Conservation (phyloP, 2,113 vertebrate genomes). For the Brachypodius melanocephalos region DNA sequence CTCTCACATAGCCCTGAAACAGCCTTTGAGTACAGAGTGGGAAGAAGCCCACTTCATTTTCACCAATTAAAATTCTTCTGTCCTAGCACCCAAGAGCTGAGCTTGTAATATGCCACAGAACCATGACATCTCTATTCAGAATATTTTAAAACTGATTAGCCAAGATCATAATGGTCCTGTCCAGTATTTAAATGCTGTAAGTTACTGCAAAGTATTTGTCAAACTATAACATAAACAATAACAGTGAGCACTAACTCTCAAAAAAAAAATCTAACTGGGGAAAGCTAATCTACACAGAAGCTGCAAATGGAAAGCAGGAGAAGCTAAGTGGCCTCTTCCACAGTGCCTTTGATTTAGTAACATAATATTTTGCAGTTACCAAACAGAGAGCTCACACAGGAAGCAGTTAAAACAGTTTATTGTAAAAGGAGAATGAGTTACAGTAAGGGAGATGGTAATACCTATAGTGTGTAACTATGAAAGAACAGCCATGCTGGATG, state of each 20-base stretch:
- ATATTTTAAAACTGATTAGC: background rate
- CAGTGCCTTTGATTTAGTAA: background rate
- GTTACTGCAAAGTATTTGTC: background rate
- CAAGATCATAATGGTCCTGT: fast-evolving
- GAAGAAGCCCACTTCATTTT: background rate
- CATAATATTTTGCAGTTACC: background rate
- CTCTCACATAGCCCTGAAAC: background rate
- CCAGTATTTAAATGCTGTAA: background rate
- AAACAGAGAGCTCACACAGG: background rate
- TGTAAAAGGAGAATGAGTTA: background rate
- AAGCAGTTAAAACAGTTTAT: background rate
- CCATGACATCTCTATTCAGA: background rate
- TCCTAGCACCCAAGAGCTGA: background rate
- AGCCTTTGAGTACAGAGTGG: background rate
- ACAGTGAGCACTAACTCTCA: background rate
- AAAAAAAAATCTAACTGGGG: background rate
- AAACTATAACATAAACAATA: background rate
- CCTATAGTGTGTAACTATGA: background rate
- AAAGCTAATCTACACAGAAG: background rate
- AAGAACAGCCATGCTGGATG: background rate
- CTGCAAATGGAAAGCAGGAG: background rate
- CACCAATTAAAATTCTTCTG: background rate
- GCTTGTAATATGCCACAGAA: background rate
- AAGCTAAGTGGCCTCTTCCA: background rate
- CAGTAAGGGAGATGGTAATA: background rate